Evolutionary conservation across 1,140 invertebrate genomes (phyloP), one percentile per base, ranked within the genome.

Genomic region (Pseudomyrmex cubaensis): DNA sequence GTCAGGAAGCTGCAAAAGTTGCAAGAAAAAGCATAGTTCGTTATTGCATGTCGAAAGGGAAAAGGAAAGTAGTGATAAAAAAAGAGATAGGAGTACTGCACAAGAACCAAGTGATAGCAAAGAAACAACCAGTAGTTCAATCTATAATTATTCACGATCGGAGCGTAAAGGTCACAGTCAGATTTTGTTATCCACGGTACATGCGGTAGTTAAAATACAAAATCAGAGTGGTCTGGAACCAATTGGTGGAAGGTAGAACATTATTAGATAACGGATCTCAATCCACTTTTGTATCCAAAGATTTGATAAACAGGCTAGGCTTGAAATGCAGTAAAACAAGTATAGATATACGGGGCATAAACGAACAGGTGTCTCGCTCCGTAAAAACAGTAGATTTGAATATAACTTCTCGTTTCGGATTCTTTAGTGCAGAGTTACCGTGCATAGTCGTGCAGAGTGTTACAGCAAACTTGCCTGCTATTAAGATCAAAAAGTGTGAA

Each of bases 261-360:
- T 1, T 61, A 1, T 59, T 61, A 56, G 70, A 73, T 10, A 59
- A 56, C 2, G 56, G 52, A 20, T 73, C 70, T 0, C 56, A 73
- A 13, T 61, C 70, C 0, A 52, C 61, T 59, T 73, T 73, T 13
- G 15, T 73, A 15, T 12, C 52, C 0, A 3, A 70, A 13, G 35
- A 13, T 2, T 50, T 70, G 2, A 10, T 56, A 12, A 56, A 35
- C 2, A 70, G 56, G 15, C 2, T 56, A 13, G 67, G 67, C 0
- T 15, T 67, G 17, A 2, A n/a, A 5, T 17, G 64, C 20, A 67
- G 0, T 8, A 17, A 67, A 17, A 59, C 56, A 20, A 9, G 20
- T 59, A 2, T 2, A 20, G 9, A 59, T 59, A 17, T 17, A 20
- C 10, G 25, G 25, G 1, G 2, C 22, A 63, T 44, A 7, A 63